A percentile compares a stretch with the other conserved stretches of the same genome.
phyloP scores from a whole-genome alignment of 1,140 invertebrate genomes.

The Hesperophylax magnus region DNA sequence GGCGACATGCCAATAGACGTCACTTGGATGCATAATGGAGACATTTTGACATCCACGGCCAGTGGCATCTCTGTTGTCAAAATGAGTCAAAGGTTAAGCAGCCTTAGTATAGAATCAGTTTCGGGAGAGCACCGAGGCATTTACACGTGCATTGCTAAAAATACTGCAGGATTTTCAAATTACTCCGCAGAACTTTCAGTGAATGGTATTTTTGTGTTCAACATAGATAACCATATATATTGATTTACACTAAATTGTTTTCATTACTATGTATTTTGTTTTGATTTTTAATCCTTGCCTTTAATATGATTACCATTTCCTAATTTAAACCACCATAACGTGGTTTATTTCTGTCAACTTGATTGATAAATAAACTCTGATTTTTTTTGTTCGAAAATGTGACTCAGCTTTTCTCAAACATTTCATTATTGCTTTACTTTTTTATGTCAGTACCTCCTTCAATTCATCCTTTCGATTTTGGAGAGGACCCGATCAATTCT shows the following conservation, averaged over 20 bases:
- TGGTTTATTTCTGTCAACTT: too few relatives aligned
- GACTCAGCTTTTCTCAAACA: not conserved
- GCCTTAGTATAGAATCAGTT: slow-evolving; percentile 81
- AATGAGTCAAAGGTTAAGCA: slow-evolving; percentile 74
- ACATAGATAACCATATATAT: not conserved
- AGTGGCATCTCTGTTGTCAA: slow-evolving; percentile 71
- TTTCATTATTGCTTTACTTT: not conserved
- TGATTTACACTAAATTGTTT: not conserved
- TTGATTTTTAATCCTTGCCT: slow-evolving; percentile 11
- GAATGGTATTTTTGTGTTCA: slow-evolving; percentile 70
- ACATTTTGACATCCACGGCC: slow-evolving; percentile 63
- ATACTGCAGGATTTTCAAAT: slow-evolving; percentile 76
- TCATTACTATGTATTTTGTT: slow-evolving; percentile 18
- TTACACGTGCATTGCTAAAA: slow-evolving; percentile 81
- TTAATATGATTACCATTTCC: slow-evolving; percentile 11
- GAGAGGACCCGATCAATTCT: slow-evolving; percentile 77
- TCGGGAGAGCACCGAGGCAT: slow-evolving; percentile 77
- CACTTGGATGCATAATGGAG: slow-evolving; percentile 75
- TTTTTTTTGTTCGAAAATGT: too few relatives aligned
- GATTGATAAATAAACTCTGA: too few relatives aligned
- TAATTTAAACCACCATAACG: slow-evolving; percentile 9
- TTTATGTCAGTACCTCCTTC: slow-evolving; percentile 75
- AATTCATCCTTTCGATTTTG: slow-evolving; percentile 79
- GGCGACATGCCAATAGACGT: slow-evolving; percentile 84
- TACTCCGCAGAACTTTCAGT: slow-evolving; percentile 75